phyloP scores from a whole-genome alignment of 2,113 vertebrate species.

The Centropus bengalensis region DNA sequence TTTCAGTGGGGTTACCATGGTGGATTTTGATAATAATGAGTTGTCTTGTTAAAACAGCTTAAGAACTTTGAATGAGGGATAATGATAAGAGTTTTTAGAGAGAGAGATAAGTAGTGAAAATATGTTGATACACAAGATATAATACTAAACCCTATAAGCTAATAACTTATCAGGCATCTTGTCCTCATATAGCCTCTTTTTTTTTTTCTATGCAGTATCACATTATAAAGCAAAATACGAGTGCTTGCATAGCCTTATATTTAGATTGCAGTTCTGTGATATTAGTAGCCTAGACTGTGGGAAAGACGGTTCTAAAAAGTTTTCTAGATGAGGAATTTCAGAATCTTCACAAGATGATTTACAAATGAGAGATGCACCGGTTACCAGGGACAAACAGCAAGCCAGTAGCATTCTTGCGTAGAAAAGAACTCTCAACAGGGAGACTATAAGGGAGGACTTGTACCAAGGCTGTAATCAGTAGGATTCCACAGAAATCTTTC shows the following conservation, averaged over 20 bases:
- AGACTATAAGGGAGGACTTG: too few species aligned
- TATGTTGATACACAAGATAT: not conserved
- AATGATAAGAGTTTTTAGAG: not conserved
- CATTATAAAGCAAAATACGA: not conserved
- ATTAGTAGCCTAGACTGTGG: not conserved
- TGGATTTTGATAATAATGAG: not conserved
- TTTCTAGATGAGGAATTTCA: not conserved
- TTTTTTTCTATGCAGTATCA: not conserved
- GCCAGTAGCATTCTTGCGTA: not conserved
- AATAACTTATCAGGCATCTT: not conserved
- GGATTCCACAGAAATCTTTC: not conserved
- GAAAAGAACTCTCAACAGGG: not conserved
- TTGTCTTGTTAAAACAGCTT: constrained; percentile 6
- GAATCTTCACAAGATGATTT: not conserved
- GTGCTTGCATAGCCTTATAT: not conserved
- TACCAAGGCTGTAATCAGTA: too few species aligned
- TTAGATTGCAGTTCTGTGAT: not conserved
- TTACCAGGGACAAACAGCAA: not conserved
- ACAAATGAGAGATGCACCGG: not conserved
- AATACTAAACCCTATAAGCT: not conserved
- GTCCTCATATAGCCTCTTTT: not conserved
- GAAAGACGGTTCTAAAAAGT: not conserved
- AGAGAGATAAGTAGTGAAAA: not conserved
- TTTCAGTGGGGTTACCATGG: constrained; percentile 1
- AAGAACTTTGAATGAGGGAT: not conserved